Percentiles rank a stretch among this genome's conserved stretches.
Conservation (phyloP, 1,140 invertebrate species). For the Brachionus calyciflorus region DNA sequence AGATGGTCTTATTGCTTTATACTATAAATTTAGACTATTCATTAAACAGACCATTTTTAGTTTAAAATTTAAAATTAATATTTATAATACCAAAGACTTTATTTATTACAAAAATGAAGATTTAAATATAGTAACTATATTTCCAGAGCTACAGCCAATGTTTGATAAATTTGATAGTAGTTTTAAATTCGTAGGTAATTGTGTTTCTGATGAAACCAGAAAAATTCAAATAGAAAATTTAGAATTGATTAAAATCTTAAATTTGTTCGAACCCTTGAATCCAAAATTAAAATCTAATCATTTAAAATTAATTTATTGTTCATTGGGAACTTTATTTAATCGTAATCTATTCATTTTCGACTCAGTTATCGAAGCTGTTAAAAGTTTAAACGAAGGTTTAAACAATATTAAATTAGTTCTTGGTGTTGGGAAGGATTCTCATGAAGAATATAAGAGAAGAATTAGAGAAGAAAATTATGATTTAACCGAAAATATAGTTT, state of each 20-base stretch:
- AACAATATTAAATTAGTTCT: slow-evolving; percentile 1
- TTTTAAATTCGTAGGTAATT: slow-evolving; percentile 35
- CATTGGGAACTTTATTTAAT: slow-evolving; percentile 28
- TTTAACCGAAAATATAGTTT: not conserved
- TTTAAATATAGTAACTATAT: slow-evolving; percentile 15
- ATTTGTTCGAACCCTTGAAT: not conserved
- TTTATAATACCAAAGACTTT: not conserved
- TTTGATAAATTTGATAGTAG: not conserved
- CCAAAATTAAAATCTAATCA: not conserved
- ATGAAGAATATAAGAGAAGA: not conserved
- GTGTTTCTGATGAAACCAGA: not conserved
- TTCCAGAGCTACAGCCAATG: slow-evolving; percentile 15
- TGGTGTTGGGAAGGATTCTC: not conserved
- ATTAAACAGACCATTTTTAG: not conserved
- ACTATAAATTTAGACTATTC: not conserved
- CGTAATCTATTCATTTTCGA: slow-evolving; percentile 18
- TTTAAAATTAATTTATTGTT: not conserved
- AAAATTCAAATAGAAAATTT: not conserved
- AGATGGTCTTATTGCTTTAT: not conserved
- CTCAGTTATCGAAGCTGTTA: slow-evolving; percentile 10
- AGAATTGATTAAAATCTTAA: too few species aligned
- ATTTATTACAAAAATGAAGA: not conserved
- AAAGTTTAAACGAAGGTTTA: not conserved
- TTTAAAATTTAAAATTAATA: not conserved
- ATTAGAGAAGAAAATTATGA: not conserved